Percentiles rank a stretch among this genome's conserved stretches.
These are phyloP conservation scores for Biston stratarius DNA, from an alignment of 2,888 invertebrate genomes.

Conservation along the genomic window DNA sequence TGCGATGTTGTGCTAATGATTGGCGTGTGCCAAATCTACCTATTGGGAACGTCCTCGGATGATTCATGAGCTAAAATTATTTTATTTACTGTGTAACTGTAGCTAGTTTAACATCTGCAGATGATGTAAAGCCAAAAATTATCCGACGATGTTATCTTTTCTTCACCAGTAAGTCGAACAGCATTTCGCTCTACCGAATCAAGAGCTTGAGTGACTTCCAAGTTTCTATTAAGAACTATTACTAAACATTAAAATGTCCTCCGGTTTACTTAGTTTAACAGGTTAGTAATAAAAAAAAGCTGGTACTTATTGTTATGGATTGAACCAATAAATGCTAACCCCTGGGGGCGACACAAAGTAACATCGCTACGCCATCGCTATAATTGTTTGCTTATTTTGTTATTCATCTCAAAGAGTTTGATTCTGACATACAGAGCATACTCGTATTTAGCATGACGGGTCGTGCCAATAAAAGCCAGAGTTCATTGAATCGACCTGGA, in stretches of 20 bases:
- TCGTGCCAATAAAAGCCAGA: conserved; percentile 17
- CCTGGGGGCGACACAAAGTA: too few relatives aligned
- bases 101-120: background rate
- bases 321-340: too few relatives aligned
- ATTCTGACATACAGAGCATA: conserved; percentile 9
- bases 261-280: too few relatives aligned
- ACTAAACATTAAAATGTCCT: too few relatives aligned
- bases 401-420: background rate
- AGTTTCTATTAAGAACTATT: too few relatives aligned
- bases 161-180: too few relatives aligned
- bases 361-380: too few relatives aligned
- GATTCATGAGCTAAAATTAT: conserved; percentile 15
- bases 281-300: too few relatives aligned
- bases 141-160: too few relatives aligned
- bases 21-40: conserved; percentile 3
- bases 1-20: conserved; percentile 15
- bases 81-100: background rate
- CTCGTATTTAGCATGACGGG: conserved; percentile 17
- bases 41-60: conserved; percentile 9
- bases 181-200: too few relatives aligned
- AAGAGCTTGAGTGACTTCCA: too few relatives aligned
- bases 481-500: conserved; percentile 38
- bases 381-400: background rate
- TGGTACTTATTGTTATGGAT: too few relatives aligned
- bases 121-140: background rate